Conservation (phyloP, 1,140 invertebrate species). For the Penaeus indicus region DNA sequence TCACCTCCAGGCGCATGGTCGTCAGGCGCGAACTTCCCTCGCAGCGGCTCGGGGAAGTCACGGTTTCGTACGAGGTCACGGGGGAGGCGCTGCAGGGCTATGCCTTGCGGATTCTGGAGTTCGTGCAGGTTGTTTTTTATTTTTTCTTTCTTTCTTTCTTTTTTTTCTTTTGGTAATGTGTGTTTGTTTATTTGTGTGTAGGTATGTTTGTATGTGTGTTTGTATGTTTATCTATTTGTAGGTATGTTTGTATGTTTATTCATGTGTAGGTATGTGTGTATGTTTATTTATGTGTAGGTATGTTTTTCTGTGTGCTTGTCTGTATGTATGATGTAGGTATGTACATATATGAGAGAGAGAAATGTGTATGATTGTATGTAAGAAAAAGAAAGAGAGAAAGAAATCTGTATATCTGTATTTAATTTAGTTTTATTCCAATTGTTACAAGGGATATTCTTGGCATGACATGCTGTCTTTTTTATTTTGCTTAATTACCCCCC, state of each 20-base stretch:
- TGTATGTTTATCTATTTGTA: no score
- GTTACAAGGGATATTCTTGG: neutral
- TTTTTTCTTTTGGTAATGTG: no score
- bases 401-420: neutral
- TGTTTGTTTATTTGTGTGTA: no score
- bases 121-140: constrained; percentile 78
- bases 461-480: no score
- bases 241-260: no score
- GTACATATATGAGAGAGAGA: neutral
- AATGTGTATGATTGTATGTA: neutral
- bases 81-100: constrained; percentile 16
- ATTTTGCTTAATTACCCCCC: no score
- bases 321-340: no score
- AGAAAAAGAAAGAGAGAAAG: neutral
- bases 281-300: no score
- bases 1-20: constrained; percentile 75
- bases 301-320: no score
- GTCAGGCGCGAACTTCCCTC: constrained; percentile 16
- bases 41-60: constrained; percentile 24
- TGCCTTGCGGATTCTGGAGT: constrained; percentile 83
- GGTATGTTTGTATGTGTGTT: no score
- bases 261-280: no score
- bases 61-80: constrained; percentile 2
- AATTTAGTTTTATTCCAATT: neutral
- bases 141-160: no score